Evolutionary conservation across 2,797 vertebrate genomes (phyloP), one percentile per base, ranked within the genome.

Genomic region (Agapornis canus): DNA sequence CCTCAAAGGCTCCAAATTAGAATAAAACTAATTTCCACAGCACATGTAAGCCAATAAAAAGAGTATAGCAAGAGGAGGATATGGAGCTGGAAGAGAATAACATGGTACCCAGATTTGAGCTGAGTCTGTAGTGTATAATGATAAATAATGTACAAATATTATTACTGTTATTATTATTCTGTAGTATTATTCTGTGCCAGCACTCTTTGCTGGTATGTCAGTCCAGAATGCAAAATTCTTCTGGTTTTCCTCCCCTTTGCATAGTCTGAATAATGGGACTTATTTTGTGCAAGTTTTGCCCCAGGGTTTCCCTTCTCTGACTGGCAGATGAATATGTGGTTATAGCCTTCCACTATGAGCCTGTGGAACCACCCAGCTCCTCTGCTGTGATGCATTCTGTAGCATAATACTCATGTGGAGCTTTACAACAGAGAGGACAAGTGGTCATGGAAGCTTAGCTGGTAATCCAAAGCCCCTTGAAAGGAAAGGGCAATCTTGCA

Each of bases 1-100:
- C 83, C 93, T 97, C 94, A 95, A 94, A 95, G 94, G 73, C 54
- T 95, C 66, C 73, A 95, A 96, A 96, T 96, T 95, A 95, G 94
- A 95, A 96, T 94, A 94, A 92, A 91, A 94, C 86, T 94, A 85
- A 96, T 94, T 97, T 97, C 89, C 89, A 90, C 90, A 91, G 90
- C 56, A 86, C 47, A 83, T 89, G 82, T 91, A 96, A 96, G 91
- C 90, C 92, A 95, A 93, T 95, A 93, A 91, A 94, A 95, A 79
- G 70, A 82, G 43, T 91, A 76, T 69, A 92, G 90, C 54, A 90
- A 85, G 77, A 96, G 72, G 63, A 96, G 91, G 92, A 84, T 86
- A 94, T 11, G 9, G 77, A 92, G 42, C 72, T 95, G 79, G 85
- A 94, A 94, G 66, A 90, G 87, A 88, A 95, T 94, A 82, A 39